A percentile compares a stretch with the other conserved stretches of the same genome.
Conservation (phyloP, 1,140 invertebrate genomes). For the Formica exsecta region DNA sequence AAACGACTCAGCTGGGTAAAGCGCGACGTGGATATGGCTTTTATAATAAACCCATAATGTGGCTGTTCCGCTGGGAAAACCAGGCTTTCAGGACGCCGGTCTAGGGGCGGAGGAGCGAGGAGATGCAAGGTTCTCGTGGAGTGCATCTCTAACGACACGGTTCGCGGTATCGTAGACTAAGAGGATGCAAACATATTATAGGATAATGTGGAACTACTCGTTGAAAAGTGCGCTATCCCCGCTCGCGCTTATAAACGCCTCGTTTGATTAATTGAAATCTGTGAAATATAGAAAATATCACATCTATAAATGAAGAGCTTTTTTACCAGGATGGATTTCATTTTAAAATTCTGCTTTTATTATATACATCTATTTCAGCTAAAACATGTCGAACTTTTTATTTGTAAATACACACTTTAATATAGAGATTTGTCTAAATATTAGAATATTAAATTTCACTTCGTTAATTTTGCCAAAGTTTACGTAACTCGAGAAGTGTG, state of each 20-base stretch:
- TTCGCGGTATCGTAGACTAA: conserved; percentile 46
- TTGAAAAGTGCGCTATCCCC: conserved; percentile 27
- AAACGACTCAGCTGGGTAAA: conserved; percentile 45
- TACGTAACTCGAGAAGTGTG: neutral
- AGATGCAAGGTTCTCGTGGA: conserved; percentile 32
- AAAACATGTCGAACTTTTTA: neutral
- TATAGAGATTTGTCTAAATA: neutral
- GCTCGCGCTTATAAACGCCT: neutral
- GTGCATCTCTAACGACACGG: conserved; percentile 52
- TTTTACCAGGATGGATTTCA: neutral
- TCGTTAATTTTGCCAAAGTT: neutral
- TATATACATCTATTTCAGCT: neutral
- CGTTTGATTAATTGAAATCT: conserved; percentile 52
- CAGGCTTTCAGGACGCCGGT: conserved; percentile 60
- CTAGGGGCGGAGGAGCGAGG: conserved; percentile 9
- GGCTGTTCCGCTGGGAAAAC: conserved; percentile 61
- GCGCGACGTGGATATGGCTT: conserved; percentile 68
- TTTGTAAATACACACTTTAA: neutral
- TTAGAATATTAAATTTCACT: neutral
- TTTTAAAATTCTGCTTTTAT: neutral
- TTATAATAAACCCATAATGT: conserved; percentile 80
- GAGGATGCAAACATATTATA: conserved; percentile 72
- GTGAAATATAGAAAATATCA: neutral
- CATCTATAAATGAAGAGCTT: neutral
- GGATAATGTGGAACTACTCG: conserved; percentile 67